These are phyloP conservation scores for Microcaecilia unicolor DNA, from an alignment of 2,797 vertebrate genomes.

Conservation along the genomic window DNA sequence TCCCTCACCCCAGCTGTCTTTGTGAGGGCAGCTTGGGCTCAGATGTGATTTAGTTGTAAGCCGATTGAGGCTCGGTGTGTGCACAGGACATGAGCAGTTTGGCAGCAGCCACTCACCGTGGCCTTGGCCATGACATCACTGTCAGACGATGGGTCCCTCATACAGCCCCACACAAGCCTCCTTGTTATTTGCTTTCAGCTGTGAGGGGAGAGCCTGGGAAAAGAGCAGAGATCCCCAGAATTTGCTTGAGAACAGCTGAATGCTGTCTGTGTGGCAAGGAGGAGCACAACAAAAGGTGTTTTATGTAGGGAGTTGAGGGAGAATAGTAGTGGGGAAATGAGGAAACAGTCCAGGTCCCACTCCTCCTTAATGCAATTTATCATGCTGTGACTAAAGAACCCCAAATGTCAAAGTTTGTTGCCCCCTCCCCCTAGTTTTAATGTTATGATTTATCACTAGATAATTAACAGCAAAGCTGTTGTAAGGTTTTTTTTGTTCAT, in stretches of 20 bases:
- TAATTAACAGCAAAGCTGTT: background rate
- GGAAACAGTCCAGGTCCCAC: background rate
- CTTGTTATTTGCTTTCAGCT: slow-evolving; percentile 35
- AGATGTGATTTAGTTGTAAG: slow-evolving; percentile 47
- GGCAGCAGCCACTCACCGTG: slow-evolving; percentile 57
- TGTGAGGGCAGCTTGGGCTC: slow-evolving; percentile 40
- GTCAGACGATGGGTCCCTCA: slow-evolving; percentile 39
- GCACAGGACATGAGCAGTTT: slow-evolving; percentile 65
- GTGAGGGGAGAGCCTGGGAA: slow-evolving; percentile 55
- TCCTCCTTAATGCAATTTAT: rapidly evolving
- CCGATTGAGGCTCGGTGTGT: slow-evolving; percentile 43
- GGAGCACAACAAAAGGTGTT: slow-evolving; percentile 8
- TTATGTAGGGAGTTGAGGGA: background rate
- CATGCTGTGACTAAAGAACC: background rate
- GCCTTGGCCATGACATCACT: slow-evolving; percentile 51
- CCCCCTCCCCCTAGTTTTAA: background rate
- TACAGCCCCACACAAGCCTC: slow-evolving; percentile 36
- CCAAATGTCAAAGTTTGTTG: background rate
- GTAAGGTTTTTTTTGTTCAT: too few species aligned
- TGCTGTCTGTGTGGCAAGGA: slow-evolving; percentile 38
- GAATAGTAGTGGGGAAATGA: background rate
- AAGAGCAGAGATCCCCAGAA: slow-evolving; percentile 34
- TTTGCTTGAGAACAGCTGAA: slow-evolving; percentile 45
- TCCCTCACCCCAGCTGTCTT: slow-evolving; percentile 39
- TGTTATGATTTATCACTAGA: background rate